These are phyloP conservation scores for Halcyon chelicuti DNA, from an alignment of 2,797 vertebrate species.

Conservation along the genomic window DNA sequence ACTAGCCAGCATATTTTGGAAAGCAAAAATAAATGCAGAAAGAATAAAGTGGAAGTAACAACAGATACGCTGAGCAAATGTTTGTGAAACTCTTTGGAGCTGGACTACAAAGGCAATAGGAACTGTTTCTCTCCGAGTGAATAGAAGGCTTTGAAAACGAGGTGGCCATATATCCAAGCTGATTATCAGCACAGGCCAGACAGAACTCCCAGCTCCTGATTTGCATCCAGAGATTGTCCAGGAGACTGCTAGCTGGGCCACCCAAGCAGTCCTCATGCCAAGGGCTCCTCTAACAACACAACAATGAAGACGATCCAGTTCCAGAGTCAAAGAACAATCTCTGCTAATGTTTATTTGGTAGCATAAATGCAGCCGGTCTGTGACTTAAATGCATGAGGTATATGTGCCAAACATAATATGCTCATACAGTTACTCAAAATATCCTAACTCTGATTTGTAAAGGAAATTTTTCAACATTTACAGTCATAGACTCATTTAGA, in stretches of 20 bases:
- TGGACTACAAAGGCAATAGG: not conserved
- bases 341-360: not conserved
- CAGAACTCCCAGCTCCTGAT: not conserved
- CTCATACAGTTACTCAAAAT: not conserved
- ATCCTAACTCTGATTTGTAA: not conserved
- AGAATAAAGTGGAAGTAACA: not conserved
- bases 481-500: not conserved
- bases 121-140: not conserved
- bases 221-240: not conserved
- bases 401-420: not conserved
- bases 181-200: not conserved
- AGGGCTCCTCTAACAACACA: not conserved
- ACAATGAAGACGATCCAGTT: not conserved
- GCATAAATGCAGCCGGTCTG: not conserved
- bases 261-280: not conserved
- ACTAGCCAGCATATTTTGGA: not conserved
- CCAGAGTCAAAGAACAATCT: not conserved
- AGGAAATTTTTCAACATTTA: not conserved
- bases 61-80: not conserved
- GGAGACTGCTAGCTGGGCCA: not conserved
- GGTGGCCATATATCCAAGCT: not conserved
- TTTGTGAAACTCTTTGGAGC: not conserved
- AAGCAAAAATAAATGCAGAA: not conserved
- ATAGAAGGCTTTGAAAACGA: not conserved
- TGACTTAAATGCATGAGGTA: not conserved